Evolutionary conservation across 2,888 invertebrate genomes (phyloP), one percentile per base, ranked within the genome.

Genomic region (Eupeodes luniger): DNA sequence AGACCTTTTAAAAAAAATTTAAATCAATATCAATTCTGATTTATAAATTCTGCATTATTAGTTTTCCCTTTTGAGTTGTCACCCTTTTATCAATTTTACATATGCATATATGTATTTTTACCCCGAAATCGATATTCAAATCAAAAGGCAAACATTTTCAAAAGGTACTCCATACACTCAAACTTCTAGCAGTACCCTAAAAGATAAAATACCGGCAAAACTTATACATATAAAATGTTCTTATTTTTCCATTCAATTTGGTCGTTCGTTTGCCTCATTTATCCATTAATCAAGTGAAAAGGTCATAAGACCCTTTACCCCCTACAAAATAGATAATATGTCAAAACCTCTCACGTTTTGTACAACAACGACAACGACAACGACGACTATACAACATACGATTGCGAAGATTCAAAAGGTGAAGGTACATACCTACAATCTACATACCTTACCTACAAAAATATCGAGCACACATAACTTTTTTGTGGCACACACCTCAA

Each of bases 281-380:
- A 61, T 6, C 76, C 80, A 87, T 84, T 84, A 80, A 84, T 87
- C 84, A 87, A 67, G 55, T 72, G 69, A 84, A 82, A 80, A 87
- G 84, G 87, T 87, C 87, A 87, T 75, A 70, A 64, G 76, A 72
- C 55, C 53, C 53, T 36, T 53, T 11, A 53, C 67, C 36, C 9
- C 55, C 44, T 9, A 27, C 44, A 55, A 55, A 67, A 53, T 53
- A 44, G 40, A 16, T 55, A 44, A 34, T 57, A 57, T 55, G 70
- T 70, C 57, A 57, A 55, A 70, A 57, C 44, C 70, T 70, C 57
- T 57, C 44, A 76, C 70, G 61, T 74, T 19, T 47, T 55, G 64
- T 57, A 70, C 57, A 55, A 55, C 55, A 55, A 19, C 27, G 9
- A 59, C 34, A 59, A 59, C 57, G 9, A 47, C 0, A 55, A 19